Percentiles rank a stretch among this genome's conserved stretches.
phyloP scores from a whole-genome alignment of 2,797 vertebrate species.

The Agapornis canus region DNA sequence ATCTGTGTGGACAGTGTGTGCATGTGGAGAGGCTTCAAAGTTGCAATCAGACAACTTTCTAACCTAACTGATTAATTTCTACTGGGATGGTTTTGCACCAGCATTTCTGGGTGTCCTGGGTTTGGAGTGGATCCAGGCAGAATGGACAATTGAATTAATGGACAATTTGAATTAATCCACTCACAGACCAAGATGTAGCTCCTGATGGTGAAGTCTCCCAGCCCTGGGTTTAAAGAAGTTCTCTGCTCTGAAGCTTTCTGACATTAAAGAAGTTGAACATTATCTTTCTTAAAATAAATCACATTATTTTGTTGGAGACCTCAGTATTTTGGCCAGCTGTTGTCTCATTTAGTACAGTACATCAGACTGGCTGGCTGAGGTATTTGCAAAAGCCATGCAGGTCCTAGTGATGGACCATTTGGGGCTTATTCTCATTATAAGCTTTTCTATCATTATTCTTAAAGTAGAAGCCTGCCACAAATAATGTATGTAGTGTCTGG shows the following conservation, averaged over 20 bases:
- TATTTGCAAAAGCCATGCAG: constrained; percentile 53
- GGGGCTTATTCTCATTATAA: constrained; percentile 63
- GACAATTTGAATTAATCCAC: background rate
- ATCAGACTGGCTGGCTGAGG: constrained; percentile 13
- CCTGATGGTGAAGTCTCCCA: background rate
- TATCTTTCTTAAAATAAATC: constrained; percentile 3
- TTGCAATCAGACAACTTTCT: background rate
- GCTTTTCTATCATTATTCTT: constrained; percentile 73
- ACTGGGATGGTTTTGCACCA: background rate
- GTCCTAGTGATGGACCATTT: constrained; percentile 42
- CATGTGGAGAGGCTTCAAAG: accelerated
- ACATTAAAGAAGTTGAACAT: background rate
- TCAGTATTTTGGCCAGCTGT: background rate
- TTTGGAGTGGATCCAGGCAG: background rate
- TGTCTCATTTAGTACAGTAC: constrained; percentile 48
- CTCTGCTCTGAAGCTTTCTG: background rate
- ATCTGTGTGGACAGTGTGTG: background rate
- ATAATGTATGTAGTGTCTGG: constrained; percentile 74
- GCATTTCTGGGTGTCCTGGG: background rate
- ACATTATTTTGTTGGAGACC: background rate
- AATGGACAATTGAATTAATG: background rate
- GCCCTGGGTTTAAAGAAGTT: background rate
- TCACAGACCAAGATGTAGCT: background rate
- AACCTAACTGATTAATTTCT: background rate
- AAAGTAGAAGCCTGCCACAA: constrained; percentile 68